Percentiles rank a stretch among this genome's conserved stretches.
Conservation (phyloP, 2,888 invertebrate species). For the Ornithoptera priamus region DNA sequence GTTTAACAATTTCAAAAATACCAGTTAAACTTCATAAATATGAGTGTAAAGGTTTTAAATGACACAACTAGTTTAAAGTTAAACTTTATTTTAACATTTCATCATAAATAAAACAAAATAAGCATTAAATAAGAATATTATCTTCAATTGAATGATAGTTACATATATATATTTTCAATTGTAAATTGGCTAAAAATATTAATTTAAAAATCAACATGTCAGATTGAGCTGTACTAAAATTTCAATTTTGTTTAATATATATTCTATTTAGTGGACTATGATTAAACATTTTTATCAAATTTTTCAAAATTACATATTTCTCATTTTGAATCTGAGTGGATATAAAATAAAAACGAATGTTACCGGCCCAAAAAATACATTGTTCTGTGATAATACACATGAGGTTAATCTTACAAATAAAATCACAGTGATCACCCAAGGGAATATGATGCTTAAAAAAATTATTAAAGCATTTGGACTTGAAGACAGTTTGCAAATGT, state of each 20-base stretch:
- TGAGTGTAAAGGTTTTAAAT: constrained; percentile 19
- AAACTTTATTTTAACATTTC: constrained; percentile 61
- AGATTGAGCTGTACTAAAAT: constrained; percentile 12
- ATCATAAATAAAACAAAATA: constrained; percentile 69
- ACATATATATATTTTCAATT: constrained; percentile 39
- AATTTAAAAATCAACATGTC: constrained; percentile 13
- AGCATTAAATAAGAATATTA: constrained; percentile 58
- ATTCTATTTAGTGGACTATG: background rate
- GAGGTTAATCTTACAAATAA: constrained; percentile 42
- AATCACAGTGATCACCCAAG: constrained; percentile 45
- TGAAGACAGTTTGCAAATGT: background rate
- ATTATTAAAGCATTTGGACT: constrained; percentile 13
- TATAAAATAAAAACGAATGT: background rate
- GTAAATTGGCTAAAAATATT: constrained; percentile 30
- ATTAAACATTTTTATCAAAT: background rate
- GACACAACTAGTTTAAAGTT: constrained; percentile 41
- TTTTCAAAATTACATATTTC: background rate
- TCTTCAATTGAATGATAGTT: constrained; percentile 52
- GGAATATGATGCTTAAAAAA: constrained; percentile 29
- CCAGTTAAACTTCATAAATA: no score
- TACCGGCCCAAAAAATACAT: constrained; percentile 21
- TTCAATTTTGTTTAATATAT: background rate
- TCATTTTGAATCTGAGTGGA: background rate
- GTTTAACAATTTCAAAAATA: no score
- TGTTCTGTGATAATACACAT: constrained; percentile 31